phyloP scores from a whole-genome alignment of 2,888 invertebrate species.

The Nephrocerus scutellatus region DNA sequence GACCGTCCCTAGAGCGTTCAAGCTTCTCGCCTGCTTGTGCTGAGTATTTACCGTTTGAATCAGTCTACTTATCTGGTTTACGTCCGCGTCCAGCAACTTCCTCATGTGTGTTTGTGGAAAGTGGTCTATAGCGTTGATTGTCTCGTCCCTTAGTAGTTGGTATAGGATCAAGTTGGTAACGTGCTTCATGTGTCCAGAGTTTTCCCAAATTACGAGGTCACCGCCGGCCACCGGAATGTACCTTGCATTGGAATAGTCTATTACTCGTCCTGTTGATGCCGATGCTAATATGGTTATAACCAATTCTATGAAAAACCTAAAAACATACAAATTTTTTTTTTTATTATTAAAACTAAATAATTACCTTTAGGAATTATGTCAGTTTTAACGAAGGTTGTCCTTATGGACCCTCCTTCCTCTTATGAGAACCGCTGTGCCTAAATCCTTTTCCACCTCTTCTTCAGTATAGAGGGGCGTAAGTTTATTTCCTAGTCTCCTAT shows the following conservation, averaged over 20 bases:
- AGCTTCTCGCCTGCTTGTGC: constrained; percentile 4
- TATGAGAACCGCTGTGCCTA: constrained; percentile 1
- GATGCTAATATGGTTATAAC: neutral
- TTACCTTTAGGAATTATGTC: too few species aligned
- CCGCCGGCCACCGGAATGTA: constrained; percentile 8
- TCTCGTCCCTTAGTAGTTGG: constrained; percentile 8
- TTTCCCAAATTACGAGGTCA: constrained; percentile 4
- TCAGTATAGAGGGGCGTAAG: neutral
- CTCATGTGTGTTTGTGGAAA: constrained; percentile 4
- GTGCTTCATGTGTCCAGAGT: constrained; percentile 4
- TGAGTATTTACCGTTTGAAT: constrained; percentile 6
- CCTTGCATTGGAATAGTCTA: constrained; percentile 5
- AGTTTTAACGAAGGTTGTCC: constrained; percentile 1
- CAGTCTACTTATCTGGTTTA: constrained; percentile 8
- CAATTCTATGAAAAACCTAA: constrained; percentile 1
- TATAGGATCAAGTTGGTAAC: constrained; percentile 6
- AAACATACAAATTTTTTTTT: constrained; percentile 1
- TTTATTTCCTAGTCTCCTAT: constrained; percentile 1
- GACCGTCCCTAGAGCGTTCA: constrained; percentile 6
- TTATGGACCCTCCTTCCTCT: constrained; percentile 2
- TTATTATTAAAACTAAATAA: too few species aligned
- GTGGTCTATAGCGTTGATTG: constrained; percentile 5
- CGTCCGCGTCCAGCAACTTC: constrained; percentile 6
- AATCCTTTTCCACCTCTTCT: neutral
- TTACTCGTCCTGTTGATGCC: constrained; percentile 7